phyloP scores from a whole-genome alignment of 2,888 invertebrate genomes.

The Diogma glabrata region DNA sequence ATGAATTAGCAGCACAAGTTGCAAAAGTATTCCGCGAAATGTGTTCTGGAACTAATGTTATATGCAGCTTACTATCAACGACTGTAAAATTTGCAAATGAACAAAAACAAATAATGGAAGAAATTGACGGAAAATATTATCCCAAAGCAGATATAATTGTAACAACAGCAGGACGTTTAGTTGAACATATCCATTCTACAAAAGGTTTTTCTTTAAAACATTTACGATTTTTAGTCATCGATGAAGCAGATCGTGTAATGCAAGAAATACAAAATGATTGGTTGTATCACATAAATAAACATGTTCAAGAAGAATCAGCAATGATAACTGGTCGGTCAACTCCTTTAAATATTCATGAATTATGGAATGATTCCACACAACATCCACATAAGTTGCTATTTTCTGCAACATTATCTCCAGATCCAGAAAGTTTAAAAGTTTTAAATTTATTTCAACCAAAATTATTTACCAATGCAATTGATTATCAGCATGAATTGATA shows the following conservation, averaged over 20 bases:
- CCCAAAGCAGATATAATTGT: conserved; percentile 68
- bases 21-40: conserved; percentile 68
- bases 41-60: conserved; percentile 52
- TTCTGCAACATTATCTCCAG: conserved; percentile 94
- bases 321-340: conserved; percentile 38
- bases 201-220: conserved; percentile 61
- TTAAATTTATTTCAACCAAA: conserved; percentile 85
- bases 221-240: conserved; percentile 75
- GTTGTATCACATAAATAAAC: conserved; percentile 68
- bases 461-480: conserved; percentile 60
- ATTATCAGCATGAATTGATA: conserved; percentile 20
- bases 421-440: conserved; percentile 87
- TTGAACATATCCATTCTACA: conserved; percentile 82
- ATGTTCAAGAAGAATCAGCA: conserved; percentile 42
- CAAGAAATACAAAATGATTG: conserved; percentile 87
- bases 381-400: conserved; percentile 81
- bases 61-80: conserved; percentile 59
- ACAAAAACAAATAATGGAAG: conserved; percentile 49
- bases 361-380: conserved; percentile 22
- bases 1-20: conserved; percentile 84
- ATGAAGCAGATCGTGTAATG: conserved; percentile 94
- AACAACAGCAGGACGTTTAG: conserved; percentile 85
- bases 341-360: conserved; percentile 29
- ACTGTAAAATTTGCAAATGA: conserved; percentile 53
- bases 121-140: conserved; percentile 28